These are phyloP conservation scores for Ischnus inquisitorius DNA, from an alignment of 2,888 invertebrate species.

Conservation along the genomic window DNA sequence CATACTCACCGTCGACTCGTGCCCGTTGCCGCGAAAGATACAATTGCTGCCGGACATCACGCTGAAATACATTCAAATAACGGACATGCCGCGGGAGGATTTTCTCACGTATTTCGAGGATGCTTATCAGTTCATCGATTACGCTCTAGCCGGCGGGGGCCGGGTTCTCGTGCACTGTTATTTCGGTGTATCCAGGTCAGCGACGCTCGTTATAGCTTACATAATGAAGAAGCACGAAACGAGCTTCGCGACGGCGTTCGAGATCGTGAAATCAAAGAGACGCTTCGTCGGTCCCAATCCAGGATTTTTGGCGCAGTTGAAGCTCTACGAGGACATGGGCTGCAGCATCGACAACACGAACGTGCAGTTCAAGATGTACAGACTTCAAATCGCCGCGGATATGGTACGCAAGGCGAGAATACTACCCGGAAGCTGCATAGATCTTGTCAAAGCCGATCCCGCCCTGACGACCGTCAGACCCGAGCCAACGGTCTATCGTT, in stretches of 20 bases:
- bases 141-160: constrained; percentile 88
- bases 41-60: constrained; percentile 89
- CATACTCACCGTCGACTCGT: constrained; percentile 94
- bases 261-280: constrained; percentile 90
- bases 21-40: constrained; percentile 92
- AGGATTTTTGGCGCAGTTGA: constrained; percentile 93
- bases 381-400: constrained; percentile 92
- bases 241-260: constrained; percentile 90
- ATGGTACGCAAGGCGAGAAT: constrained; percentile 94
- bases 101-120: constrained; percentile 92
- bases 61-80: constrained; percentile 92
- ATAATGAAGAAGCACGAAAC: constrained; percentile 94
- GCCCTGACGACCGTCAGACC: constrained; percentile 91
- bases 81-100: constrained; percentile 95
- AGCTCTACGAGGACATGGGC: constrained; percentile 92
- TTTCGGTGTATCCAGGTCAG: constrained; percentile 96
- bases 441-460: constrained; percentile 93
- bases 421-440: constrained; percentile 91
- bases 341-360: constrained; percentile 90
- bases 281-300: constrained; percentile 92
- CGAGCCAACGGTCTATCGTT: constrained; percentile 94
- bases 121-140: constrained; percentile 91
- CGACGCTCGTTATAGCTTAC: constrained; percentile 94
- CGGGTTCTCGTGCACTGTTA: constrained; percentile 96
- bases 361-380: constrained; percentile 91